These are phyloP conservation scores for Hedychridium roseum DNA, from an alignment of 2,888 invertebrate genomes.

Conservation along the genomic window DNA sequence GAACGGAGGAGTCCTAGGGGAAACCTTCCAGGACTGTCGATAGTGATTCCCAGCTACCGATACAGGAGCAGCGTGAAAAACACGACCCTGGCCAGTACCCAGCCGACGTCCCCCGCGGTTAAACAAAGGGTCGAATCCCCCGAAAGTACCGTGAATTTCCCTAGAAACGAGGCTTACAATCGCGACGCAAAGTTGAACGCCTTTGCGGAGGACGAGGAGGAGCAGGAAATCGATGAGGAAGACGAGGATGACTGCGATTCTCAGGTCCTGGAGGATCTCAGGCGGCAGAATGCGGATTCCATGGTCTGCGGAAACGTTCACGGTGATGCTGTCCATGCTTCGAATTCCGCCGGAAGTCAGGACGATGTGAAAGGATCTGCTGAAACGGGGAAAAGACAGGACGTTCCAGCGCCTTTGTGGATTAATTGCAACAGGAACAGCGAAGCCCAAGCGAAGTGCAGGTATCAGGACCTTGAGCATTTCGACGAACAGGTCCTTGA, in stretches of 20 bases:
- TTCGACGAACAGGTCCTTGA: conserved; percentile 69
- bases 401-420: conserved; percentile 13
- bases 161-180: conserved; percentile 24
- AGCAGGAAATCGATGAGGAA: conserved; percentile 18
- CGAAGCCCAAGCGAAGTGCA: conserved; percentile 48
- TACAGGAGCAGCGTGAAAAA: too few species aligned
- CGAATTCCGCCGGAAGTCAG: neutral
- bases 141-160: conserved; percentile 48
- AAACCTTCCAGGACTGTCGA: conserved; percentile 43
- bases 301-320: conserved; percentile 24
- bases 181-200: conserved; percentile 21
- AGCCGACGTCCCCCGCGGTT: conserved; percentile 18
- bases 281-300: conserved; percentile 32
- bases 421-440: conserved; percentile 37
- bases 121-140: conserved; percentile 48
- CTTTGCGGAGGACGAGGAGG: conserved; percentile 30
- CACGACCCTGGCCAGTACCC: conserved; percentile 2
- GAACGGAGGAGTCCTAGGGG: conserved; percentile 18
- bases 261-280: conserved; percentile 45
- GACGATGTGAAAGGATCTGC: conserved; percentile 22
- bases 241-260: conserved; percentile 46
- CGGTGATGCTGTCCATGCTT: conserved; percentile 15
- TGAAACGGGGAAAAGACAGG: conserved; percentile 25
- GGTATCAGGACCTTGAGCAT: conserved; percentile 57
- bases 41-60: conserved; percentile 45